A percentile compares a stretch with the other conserved stretches of the same genome.
Conservation (phyloP, 2,113 vertebrate species). For the Nothobranchius furzeri region DNA sequence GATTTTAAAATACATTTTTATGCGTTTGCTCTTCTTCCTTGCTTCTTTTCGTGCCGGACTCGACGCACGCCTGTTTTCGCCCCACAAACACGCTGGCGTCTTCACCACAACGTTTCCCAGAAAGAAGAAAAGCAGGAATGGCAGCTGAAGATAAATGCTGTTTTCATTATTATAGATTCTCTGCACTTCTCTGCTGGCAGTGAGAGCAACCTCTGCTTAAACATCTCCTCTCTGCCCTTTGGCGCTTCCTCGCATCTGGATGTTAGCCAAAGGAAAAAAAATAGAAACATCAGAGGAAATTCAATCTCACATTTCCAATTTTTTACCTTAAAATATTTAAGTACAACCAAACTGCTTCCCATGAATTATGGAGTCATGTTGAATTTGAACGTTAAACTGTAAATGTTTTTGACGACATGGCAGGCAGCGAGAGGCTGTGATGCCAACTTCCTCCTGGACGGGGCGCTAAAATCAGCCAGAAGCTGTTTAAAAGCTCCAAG, state of each 20-base stretch:
- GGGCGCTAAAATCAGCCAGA: slow-evolving; percentile 50
- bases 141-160: slow-evolving; percentile 76
- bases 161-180: slow-evolving; percentile 80
- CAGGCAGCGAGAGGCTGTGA: slow-evolving; percentile 28
- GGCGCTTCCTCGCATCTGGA: slow-evolving; percentile 89
- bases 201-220: slow-evolving; percentile 88
- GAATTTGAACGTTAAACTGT: slow-evolving; percentile 89
- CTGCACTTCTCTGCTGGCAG: slow-evolving; percentile 82
- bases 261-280: slow-evolving; percentile 88
- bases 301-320: slow-evolving; percentile 98
- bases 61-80: slow-evolving; percentile 59
- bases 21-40: slow-evolving; percentile 35
- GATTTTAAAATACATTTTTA: slow-evolving; percentile 30
- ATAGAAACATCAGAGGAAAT: slow-evolving; percentile 97
- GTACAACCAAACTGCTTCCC: slow-evolving; percentile 95
- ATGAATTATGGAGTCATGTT: slow-evolving; percentile 96
- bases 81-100: slow-evolving; percentile 35
- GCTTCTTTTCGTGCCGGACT: slow-evolving; percentile 58
- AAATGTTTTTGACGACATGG: slow-evolving; percentile 87
- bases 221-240: slow-evolving; percentile 90
- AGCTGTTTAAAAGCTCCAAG: not conserved
- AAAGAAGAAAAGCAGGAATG: slow-evolving; percentile 45
- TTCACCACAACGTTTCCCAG: slow-evolving; percentile 26
- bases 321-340: slow-evolving; percentile 90
- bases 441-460: slow-evolving; percentile 24